Conservation (phyloP, 2,113 vertebrate species). For the Vicugna pacos region DNA sequence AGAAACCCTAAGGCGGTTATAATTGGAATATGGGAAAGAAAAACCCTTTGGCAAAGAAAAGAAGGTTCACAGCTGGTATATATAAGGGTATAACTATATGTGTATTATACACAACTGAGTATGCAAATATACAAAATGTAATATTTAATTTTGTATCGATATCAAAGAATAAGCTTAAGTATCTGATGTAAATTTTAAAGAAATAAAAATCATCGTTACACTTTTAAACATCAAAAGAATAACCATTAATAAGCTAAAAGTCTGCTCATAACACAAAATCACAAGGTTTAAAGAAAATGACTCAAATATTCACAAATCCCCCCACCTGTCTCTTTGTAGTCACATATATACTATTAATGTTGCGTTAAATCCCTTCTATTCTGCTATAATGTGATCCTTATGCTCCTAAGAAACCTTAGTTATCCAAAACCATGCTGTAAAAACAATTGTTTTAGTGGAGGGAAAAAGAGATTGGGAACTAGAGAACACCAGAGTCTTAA, state of each 20-base stretch:
- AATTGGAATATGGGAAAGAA: background rate
- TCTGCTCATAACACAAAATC: constrained; percentile 14
- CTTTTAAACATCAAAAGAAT: constrained; percentile 32
- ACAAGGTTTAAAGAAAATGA: constrained; percentile 38
- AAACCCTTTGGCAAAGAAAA: background rate
- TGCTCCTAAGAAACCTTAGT: constrained; percentile 29
- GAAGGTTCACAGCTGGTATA: background rate
- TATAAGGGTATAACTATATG: background rate
- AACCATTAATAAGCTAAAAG: constrained; percentile 39
- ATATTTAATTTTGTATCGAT: background rate
- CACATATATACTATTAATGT: background rate
- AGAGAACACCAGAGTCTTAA: constrained; percentile 38
- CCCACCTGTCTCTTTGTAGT: background rate
- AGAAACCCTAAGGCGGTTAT: background rate
- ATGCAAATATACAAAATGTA: background rate
- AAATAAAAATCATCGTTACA: background rate
- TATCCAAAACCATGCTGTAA: constrained; percentile 5
- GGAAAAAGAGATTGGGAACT: background rate
- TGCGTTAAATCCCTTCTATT: constrained; percentile 42
- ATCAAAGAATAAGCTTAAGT: constrained; percentile 1
- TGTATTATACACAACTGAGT: background rate
- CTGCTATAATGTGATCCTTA: constrained; percentile 21
- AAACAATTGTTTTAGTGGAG: constrained; percentile 41
- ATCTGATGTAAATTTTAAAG: constrained; percentile 2
- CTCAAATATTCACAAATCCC: constrained; percentile 26